Base-by-base conservation (phyloP, 2,113 vertebrate genomes). In the rabbit (Oryctolagus cuniculus) region DNA sequence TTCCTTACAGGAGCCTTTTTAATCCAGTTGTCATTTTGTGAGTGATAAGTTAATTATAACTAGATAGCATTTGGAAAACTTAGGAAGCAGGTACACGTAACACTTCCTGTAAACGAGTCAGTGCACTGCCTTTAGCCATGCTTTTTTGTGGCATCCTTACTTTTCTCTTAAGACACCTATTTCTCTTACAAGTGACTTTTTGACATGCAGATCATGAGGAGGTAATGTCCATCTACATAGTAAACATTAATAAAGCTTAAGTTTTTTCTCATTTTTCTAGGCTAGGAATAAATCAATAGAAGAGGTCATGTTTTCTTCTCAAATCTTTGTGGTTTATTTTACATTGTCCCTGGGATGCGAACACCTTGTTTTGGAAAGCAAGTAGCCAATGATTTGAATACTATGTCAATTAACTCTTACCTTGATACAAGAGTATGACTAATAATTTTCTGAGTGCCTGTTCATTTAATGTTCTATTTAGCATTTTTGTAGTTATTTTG, bases 281-380 rank as follows among this genome's bases (percentile, higher is more conserved):
- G 29, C 94, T 89, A 96, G 90, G 83, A 94, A 73, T 91, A 87
- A 13, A 7, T 58, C 16, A 96, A 2, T 69, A 49, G 61, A 85
- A 83, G 44, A 44, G 44, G 44, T 87, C 58, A 49, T 73, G 0
- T 72, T 92, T 95, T 90, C 17, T 87, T 61, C 13, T 9, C 12
- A 75, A 66, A 91, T 90, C 29, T 2, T n/a, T 78, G 0, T 73
- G 51, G 4, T 58, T 92, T 97, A 5, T 89, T 51, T 91, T 74
- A 1, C 3, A 29, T 3, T 70, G 7, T 58, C 15, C 36, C 16
- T 85, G 36, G 78, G 13, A 53, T 88, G 12, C 67, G 31, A 87
- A 9, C 15, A 79, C 15, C 13, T 1, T 16, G 22, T 74, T 94
- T 92, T 87, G 78, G 38, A 94, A 22, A 84, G 49, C 22, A 53